These are phyloP conservation scores for Parus major DNA, from an alignment of 2,113 vertebrate genomes.

Conservation along the genomic window DNA sequence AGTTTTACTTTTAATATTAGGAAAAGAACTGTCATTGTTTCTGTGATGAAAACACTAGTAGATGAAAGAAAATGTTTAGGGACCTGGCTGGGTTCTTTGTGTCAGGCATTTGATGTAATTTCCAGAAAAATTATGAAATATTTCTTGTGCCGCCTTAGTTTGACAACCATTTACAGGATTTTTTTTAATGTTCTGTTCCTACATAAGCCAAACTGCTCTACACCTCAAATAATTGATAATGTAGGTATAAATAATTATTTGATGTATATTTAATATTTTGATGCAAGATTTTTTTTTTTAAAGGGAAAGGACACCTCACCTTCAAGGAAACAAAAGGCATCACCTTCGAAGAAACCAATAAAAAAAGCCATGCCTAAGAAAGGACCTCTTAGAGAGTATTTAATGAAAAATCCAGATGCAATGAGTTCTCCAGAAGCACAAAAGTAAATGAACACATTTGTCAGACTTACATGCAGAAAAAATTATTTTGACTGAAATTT, in stretches of 20 bases:
- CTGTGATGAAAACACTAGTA: background rate
- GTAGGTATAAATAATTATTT: background rate
- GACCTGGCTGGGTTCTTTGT: background rate
- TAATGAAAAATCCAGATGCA: background rate
- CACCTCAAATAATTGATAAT: background rate
- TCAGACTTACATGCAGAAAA: background rate
- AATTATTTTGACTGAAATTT: background rate
- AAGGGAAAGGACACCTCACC: background rate
- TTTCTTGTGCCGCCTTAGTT: background rate
- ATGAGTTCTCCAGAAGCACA: background rate
- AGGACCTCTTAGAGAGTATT: background rate
- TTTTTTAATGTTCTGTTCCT: background rate
- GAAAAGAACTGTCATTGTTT: background rate
- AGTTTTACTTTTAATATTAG: background rate
- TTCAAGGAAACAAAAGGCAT: background rate
- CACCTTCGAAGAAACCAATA: background rate
- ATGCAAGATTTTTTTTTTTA: background rate
- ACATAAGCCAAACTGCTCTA: background rate
- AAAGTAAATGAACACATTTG: conserved; percentile 10
- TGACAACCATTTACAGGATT: background rate
- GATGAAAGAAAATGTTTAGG: background rate
- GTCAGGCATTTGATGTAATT: background rate
- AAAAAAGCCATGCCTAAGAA: background rate
- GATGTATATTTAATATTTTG: background rate
- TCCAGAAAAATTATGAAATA: background rate